phyloP scores from a whole-genome alignment of 2,113 vertebrate species.

The Nibea coibor region DNA sequence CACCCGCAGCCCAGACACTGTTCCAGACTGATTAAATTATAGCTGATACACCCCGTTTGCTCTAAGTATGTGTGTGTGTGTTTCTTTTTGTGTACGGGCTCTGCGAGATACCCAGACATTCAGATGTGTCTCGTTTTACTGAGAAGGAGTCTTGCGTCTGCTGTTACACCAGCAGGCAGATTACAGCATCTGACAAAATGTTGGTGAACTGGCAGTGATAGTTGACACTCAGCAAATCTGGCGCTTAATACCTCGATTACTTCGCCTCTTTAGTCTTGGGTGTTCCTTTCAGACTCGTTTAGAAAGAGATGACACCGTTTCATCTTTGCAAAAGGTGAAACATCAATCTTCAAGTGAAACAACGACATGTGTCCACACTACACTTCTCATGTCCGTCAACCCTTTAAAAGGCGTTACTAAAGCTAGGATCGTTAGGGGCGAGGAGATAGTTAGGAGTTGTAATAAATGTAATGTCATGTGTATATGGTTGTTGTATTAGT shows the following conservation, averaged over 20 bases:
- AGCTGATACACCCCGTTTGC: slow-evolving; percentile 59
- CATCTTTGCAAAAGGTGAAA: not conserved
- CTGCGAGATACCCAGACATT: slow-evolving; percentile 27
- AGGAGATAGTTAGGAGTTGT: not conserved
- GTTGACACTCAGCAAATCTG: not conserved
- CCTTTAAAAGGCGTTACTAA: not conserved
- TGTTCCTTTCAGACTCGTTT: not conserved
- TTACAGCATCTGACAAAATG: slow-evolving; percentile 10
- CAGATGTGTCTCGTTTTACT: slow-evolving; percentile 48
- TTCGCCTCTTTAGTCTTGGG: not conserved
- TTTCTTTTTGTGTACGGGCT: not conserved
- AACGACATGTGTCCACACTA: not conserved
- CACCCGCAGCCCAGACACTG: slow-evolving; percentile 56
- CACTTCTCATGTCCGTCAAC: not conserved
- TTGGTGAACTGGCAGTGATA: slow-evolving; percentile 1
- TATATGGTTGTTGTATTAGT: not conserved
- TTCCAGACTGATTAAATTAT: slow-evolving; percentile 75
- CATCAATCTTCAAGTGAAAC: no score
- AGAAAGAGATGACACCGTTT: not conserved
- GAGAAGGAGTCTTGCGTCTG: slow-evolving; percentile 32
- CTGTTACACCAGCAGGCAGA: slow-evolving; percentile 6
- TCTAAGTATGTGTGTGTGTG: slow-evolving; percentile 16
- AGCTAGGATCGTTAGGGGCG: no score
- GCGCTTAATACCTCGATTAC: not conserved
- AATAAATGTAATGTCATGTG: not conserved